Evolutionary conservation across 2,797 vertebrate genomes (phyloP), one percentile per base, ranked within the genome.

Genomic region (Argyrosomus regius): DNA sequence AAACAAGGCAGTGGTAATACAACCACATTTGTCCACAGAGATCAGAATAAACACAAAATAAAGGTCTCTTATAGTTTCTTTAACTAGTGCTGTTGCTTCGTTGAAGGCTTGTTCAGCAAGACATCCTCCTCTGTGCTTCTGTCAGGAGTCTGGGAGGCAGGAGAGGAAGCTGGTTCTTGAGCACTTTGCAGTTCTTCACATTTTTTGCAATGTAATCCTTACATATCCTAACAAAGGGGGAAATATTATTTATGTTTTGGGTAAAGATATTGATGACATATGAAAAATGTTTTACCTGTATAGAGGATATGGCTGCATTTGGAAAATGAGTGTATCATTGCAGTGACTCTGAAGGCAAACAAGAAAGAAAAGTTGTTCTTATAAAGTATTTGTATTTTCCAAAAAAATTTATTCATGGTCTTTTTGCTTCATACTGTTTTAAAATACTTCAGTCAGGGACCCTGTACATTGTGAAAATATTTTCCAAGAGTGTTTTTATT

Each of bases 131-230:
- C 35, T 61, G 39, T 16, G 24, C 3, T 9, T n/a, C 20, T 24
- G 39, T 22, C 39, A 61, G 39, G 3, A 61, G 12, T 22, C 3
- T n/a, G 2, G 39, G 20, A 43, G 59, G 59, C 12, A 61, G 59
- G 12, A 61, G n/a, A 3, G n/a, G 20, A 43, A 61, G 20, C n/a
- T 22, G 39, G 45, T 43, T 43, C 7, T 13, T 61, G 59, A 61
- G 59, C 35, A 16, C 39, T 22, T 43, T 14, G 11, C 4, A 13
- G 39, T 18, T 41, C 58, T 1, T 13, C 58, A 60, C 10, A 22
- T 43, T 61, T 12, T 61, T 61, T 61, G 13, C 59, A 61, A 43
- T 61, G n/a, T 43, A 61, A 41, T 61, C 39, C n/a, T 61, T 20
- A 61, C 59, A 61, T 43, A 61, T 61, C 59, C 59, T 61, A n/a